phyloP scores from a whole-genome alignment of 2,113 vertebrate species.

The Sceloporus tristichus region DNA sequence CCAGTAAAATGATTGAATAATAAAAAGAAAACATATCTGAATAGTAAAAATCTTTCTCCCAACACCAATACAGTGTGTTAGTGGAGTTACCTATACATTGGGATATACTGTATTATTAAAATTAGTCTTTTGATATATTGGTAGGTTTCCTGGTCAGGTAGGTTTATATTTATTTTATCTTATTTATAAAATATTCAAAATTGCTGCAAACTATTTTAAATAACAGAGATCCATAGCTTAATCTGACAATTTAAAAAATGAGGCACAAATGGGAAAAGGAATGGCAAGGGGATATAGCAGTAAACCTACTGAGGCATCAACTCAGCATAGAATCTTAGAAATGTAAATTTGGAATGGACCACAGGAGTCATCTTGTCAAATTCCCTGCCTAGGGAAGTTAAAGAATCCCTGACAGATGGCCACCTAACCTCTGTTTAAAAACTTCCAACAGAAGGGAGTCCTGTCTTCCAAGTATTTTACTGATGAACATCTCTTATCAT shows the following conservation, averaged over 20 bases:
- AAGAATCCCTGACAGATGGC: too few relatives aligned
- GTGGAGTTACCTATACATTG: not conserved
- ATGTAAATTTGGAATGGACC: too few relatives aligned
- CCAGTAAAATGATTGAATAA: not conserved
- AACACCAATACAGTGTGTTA: not conserved
- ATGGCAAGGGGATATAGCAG: too few relatives aligned
- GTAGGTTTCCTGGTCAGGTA: not conserved
- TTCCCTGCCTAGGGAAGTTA: too few relatives aligned
- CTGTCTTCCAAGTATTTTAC: too few relatives aligned
- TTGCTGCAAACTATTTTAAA: not conserved
- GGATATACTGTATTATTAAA: not conserved
- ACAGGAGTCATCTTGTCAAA: too few relatives aligned
- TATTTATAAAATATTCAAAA: not conserved
- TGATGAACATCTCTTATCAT: too few relatives aligned
- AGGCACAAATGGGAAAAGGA: not conserved
- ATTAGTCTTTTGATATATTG: not conserved
- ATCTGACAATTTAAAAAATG: not conserved
- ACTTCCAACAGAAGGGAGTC: too few relatives aligned
- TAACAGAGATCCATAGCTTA: not conserved
- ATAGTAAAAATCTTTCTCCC: not conserved
- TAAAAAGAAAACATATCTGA: not conserved
- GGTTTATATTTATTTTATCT: not conserved
- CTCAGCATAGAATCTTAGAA: too few relatives aligned
- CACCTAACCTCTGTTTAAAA: too few relatives aligned
- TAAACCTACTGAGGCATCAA: not conserved